A percentile compares a stretch with the other conserved stretches of the same genome.
phyloP scores from a whole-genome alignment of 2,888 invertebrate species.

The Spisula subtruncata region DNA sequence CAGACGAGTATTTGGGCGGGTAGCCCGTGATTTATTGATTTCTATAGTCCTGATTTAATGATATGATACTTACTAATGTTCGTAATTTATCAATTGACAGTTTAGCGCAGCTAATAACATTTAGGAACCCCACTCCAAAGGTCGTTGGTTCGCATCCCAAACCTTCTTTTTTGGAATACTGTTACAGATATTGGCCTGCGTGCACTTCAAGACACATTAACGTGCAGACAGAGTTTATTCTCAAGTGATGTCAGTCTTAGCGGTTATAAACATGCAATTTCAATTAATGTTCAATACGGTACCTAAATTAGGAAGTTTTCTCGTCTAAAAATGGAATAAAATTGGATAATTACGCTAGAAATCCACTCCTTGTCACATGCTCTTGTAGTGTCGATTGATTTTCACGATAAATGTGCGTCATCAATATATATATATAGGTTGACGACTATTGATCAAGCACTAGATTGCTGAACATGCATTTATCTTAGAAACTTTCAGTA shows the following conservation, averaged over 20 bases:
- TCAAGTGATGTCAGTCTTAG: not conserved
- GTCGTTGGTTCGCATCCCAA: no score
- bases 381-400: slow-evolving; percentile 44
- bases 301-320: slow-evolving; percentile 41
- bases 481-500: slow-evolving; percentile 10
- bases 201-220: slow-evolving; percentile 8
- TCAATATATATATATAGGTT: slow-evolving; percentile 54
- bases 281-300: slow-evolving; percentile 45
- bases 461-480: slow-evolving; percentile 34
- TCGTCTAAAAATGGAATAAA: slow-evolving; percentile 47
- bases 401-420: slow-evolving; percentile 51
- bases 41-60: no score
- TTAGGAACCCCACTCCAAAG: no score
- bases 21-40: no score
- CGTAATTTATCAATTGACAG: no score
- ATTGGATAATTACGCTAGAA: slow-evolving; percentile 49
- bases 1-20: no score
- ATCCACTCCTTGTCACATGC: slow-evolving; percentile 34
- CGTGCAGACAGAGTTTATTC: slow-evolving; percentile 35
- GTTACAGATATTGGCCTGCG: no score
- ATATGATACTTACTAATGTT: no score
- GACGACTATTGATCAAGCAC: slow-evolving; percentile 47
- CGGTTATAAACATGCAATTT: slow-evolving; percentile 40
- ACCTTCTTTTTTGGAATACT: no score
- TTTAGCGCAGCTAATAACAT: no score